Percentiles rank a stretch among this genome's conserved stretches.
Conservation (phyloP, 2,888 invertebrate genomes). For the Hirtodrosophila duncani region DNA sequence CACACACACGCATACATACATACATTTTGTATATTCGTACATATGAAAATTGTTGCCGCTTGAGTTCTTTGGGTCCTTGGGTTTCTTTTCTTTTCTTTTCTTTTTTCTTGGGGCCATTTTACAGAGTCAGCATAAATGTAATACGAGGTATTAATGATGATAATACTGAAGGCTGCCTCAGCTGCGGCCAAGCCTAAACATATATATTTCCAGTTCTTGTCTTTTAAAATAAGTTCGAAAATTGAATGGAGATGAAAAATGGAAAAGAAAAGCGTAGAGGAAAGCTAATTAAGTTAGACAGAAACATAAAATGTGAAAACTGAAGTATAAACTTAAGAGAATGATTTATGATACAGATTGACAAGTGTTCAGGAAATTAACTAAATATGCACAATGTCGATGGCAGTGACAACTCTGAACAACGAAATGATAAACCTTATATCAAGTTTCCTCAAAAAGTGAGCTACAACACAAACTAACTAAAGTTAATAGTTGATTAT, state of each 20-base stretch:
- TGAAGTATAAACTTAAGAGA: too few species aligned
- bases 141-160: constrained; percentile 57
- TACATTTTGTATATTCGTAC: not conserved
- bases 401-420: not conserved
- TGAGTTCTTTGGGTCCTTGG: constrained; percentile 33
- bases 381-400: too few species aligned
- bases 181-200: not conserved
- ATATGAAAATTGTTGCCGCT: constrained; percentile 35
- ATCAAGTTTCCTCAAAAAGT: too few species aligned
- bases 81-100: constrained; percentile 20
- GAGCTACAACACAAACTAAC: too few species aligned
- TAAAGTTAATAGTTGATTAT: too few species aligned
- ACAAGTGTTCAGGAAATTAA: too few species aligned
- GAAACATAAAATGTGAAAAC: not conserved
- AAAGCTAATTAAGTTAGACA: constrained; percentile 2
- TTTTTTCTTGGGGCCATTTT: constrained; percentile 50
- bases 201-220: not conserved
- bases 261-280: constrained; percentile 3
- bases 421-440: too few species aligned
- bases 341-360: too few species aligned
- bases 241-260: constrained; percentile 23
- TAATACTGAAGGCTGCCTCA: constrained; percentile 21
- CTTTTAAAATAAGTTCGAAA: not conserved
- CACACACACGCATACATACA: not conserved
- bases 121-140: constrained; percentile 50